Conservation (phyloP, 2,797 vertebrate species). For the Pteropus rufus region DNA sequence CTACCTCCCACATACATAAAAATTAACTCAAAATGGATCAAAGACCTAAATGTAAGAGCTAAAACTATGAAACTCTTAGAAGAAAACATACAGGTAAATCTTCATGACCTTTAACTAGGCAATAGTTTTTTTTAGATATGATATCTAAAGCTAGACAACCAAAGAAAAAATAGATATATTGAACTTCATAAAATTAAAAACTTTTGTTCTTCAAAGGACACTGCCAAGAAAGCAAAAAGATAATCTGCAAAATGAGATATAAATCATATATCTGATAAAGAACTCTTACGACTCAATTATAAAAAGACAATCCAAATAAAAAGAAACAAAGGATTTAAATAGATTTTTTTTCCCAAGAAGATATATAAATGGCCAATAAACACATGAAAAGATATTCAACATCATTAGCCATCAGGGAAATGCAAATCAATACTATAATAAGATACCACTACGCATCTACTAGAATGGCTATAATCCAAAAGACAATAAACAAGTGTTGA, state of each 20-base stretch:
- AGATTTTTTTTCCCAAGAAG: neutral
- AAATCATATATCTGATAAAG: neutral
- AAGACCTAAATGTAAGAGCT: neutral
- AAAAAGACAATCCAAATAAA: neutral
- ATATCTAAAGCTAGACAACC: neutral
- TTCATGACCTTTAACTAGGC: neutral
- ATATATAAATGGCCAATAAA: neutral
- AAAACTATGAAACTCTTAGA: neutral
- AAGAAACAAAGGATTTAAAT: neutral
- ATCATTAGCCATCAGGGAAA: neutral
- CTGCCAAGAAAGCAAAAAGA: neutral
- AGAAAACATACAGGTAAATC: neutral
- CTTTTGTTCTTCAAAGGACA: neutral
- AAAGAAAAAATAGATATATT: neutral
- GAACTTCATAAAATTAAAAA: neutral
- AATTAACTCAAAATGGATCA: neutral
- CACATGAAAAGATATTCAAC: neutral
- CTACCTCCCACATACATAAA: neutral
- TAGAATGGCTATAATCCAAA: neutral
- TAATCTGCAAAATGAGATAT: neutral
- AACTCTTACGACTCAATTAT: neutral
- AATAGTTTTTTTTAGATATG: neutral
- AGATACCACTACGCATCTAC: neutral
- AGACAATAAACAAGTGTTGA: neutral
- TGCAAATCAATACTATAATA: neutral